Conservation (phyloP, 1,140 invertebrate species). For the Eufriesea mexicana region DNA sequence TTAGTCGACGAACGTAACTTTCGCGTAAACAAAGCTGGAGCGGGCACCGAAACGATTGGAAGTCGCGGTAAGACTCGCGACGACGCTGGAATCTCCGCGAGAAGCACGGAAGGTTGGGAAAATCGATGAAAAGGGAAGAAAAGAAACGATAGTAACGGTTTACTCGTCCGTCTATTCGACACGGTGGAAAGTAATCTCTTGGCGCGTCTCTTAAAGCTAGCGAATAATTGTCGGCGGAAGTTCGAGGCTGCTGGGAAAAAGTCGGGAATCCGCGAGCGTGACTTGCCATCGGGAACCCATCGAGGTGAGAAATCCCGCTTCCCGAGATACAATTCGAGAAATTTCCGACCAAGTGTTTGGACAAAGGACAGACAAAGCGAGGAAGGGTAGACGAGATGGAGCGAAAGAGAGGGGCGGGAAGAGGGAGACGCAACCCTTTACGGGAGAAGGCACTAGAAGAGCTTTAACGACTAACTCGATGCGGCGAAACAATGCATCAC, state of each 20-base stretch:
- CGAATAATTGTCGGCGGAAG: not conserved
- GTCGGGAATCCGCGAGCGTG: not conserved
- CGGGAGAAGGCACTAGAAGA: constrained; percentile 38
- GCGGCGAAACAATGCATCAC: constrained; percentile 57
- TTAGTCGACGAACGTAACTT: constrained; percentile 20
- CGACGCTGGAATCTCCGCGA: not conserved
- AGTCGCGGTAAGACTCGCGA: not conserved
- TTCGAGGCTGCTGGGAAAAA: not conserved
- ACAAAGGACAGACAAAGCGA: constrained; percentile 45
- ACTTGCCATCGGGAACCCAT: not conserved
- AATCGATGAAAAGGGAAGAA: not conserved
- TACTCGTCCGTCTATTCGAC: too few species aligned
- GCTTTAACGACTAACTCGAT: constrained; percentile 54
- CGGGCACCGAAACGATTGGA: not conserved
- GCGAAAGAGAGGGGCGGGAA: not conserved
- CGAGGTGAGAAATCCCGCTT: constrained; percentile 14
- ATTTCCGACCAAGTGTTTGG: constrained; percentile 42
- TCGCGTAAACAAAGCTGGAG: constrained; percentile 29
- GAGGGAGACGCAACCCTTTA: not conserved
- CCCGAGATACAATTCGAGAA: constrained; percentile 46
- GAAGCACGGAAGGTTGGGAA: too few species aligned
- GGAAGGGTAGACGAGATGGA: not conserved
- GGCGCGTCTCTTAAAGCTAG: not conserved
- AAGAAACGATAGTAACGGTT: too few species aligned
- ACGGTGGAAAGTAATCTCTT: not conserved